phyloP scores from a whole-genome alignment of 2,888 invertebrate species.

The Calliopum simillimum region DNA sequence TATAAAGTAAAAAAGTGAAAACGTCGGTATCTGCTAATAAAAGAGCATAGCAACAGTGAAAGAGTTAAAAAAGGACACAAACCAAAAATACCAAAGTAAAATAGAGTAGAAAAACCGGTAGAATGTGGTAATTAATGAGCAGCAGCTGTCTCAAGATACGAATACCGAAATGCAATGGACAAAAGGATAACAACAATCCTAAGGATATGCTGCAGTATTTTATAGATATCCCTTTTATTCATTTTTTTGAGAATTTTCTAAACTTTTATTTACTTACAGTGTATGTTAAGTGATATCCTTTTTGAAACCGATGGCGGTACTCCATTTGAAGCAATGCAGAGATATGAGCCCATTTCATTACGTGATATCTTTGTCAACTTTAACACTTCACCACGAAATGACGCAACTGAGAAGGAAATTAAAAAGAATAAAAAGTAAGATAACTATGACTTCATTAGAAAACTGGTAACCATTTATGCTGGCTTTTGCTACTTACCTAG shows the following conservation, averaged over 20 bases:
- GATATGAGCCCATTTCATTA: conserved; percentile 90
- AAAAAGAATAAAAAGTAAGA: conserved; percentile 14
- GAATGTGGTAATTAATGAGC: conserved; percentile 50
- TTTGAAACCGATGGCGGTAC: conserved; percentile 91
- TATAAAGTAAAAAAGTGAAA: background rate
- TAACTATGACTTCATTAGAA: too few species aligned
- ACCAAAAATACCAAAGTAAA: background rate
- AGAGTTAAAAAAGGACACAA: conserved; percentile 8
- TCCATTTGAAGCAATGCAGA: conserved; percentile 90
- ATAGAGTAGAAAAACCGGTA: background rate
- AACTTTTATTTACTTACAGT: conserved; percentile 78
- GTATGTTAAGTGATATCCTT: conserved; percentile 87
- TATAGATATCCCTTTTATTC: background rate
- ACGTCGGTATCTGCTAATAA: too few species aligned
- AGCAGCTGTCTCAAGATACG: conserved; percentile 35
- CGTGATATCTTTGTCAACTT: conserved; percentile 84
- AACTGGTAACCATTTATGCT: too few species aligned
- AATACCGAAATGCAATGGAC: background rate
- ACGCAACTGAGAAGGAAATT: conserved; percentile 71
- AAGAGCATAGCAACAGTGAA: too few species aligned
- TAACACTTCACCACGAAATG: conserved; percentile 81
- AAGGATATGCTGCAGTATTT: conserved; percentile 17
- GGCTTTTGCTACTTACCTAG: conserved; percentile 68
- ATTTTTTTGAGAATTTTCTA: background rate
- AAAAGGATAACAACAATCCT: background rate